Evolutionary conservation across 2,888 invertebrate genomes (phyloP), one percentile per base, ranked within the genome.

Genomic region (Polydesmus complanatus): DNA sequence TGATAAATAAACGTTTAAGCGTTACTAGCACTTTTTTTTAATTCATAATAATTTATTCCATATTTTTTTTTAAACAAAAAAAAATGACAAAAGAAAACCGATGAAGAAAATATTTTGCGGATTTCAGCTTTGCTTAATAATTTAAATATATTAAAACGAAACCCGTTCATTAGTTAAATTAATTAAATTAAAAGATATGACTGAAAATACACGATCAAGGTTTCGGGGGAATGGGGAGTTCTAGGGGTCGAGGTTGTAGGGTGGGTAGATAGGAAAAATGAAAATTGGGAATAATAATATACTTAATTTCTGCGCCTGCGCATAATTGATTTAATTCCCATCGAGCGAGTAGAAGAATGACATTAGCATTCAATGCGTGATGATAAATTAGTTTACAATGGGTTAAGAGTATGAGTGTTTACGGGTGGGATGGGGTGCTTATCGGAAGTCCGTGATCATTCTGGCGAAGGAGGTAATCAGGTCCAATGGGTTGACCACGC

Each of bases 401-500:
- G 14, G 14, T 37, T 37, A 37, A 37, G 14, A 37, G 37, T 8
- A 14, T 14, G 37, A 37, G 5, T 37, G 14, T 37, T 37, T 37
- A n/a, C n/a, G n/a, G n/a, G n/a, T 37, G 37, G 37, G 8, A 37
- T 8, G 37, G 14, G 14, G 37, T 37, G 22, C 49, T 57, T 19
- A 56, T 61, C 57, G 37, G 2, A 61, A 47, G n/a, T 61, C 61
- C 14, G 61, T 61, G 18, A 61, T 61, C 61, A 61, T 61, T 18
- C 61, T 25, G 5, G 61, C 61, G 18, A 61, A 61, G 37, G 56
- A 56, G 37, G 19, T 48, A 27, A 61, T 61, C 27, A 69, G 56
- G 55, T 68, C 68, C 53, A 69, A 59, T 1, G 69, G 63, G 49
- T 68, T 69, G 19, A 69, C 54, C 60, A 69, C 65, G 60, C 69